Conservation (phyloP, 2,888 invertebrate genomes). For the Congeria kusceri region DNA sequence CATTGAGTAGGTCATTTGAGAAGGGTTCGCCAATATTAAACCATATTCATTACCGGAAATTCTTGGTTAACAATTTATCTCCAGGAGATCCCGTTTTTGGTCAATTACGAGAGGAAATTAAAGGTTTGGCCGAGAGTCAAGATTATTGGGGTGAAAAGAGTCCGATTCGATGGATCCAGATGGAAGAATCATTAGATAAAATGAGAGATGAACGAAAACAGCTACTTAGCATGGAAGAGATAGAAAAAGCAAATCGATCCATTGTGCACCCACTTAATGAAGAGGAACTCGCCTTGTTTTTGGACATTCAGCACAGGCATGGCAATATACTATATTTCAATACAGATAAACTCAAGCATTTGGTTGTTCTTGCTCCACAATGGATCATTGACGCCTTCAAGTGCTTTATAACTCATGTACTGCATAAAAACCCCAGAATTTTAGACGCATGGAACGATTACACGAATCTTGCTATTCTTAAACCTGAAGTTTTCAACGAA, state of each 20-base stretch:
- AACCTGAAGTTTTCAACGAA: conserved; percentile 25
- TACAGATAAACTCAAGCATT: conserved; percentile 29
- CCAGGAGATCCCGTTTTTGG: conserved; percentile 27
- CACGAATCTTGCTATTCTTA: conserved; percentile 31
- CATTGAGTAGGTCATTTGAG: conserved; percentile 32
- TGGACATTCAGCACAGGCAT: conserved; percentile 49
- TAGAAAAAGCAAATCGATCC: too few relatives aligned
- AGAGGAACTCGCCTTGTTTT: too few relatives aligned
- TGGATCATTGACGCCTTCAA: conserved; percentile 60
- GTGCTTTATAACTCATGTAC: conserved; percentile 47
- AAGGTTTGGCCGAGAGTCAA: conserved; percentile 26
- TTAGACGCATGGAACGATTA: conserved; percentile 31
- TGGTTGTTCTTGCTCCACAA: conserved; percentile 50
- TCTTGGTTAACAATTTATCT: conserved; percentile 34
- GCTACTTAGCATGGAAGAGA: too few relatives aligned
- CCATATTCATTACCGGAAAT: too few relatives aligned
- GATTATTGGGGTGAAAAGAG: too few relatives aligned
- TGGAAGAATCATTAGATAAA: too few relatives aligned
- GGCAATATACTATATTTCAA: conserved; percentile 54
- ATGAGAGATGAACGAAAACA: too few relatives aligned
- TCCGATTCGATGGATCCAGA: too few relatives aligned
- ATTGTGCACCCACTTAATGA: too few relatives aligned
- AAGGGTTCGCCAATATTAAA: conserved; percentile 5
- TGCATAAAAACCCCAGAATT: conserved; percentile 25
- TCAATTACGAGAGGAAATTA: conserved; percentile 25